Evolutionary conservation across 2,888 invertebrate species (phyloP).

Genomic region (Griposia aprilina): DNA sequence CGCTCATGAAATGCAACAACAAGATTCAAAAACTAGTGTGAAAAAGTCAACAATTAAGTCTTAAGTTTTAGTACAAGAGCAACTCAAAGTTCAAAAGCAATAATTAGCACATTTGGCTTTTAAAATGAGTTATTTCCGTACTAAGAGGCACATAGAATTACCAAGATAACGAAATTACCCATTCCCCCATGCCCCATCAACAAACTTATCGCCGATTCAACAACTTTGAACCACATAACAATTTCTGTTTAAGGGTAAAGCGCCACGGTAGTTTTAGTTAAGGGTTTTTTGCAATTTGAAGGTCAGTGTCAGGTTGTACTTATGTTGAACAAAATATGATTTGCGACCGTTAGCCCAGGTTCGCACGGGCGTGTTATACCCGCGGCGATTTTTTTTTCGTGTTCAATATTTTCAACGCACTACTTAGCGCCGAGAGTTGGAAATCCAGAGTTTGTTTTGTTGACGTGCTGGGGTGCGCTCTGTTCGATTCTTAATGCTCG

Average conservation of each 20-base stretch:
- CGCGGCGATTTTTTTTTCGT: too few species aligned
- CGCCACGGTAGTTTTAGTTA: too few species aligned
- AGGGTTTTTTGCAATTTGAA: too few species aligned
- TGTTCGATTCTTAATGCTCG: too few species aligned
- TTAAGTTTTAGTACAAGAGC: constrained; percentile 5
- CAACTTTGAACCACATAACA: constrained; percentile 55
- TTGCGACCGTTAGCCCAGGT: too few species aligned
- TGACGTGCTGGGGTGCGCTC: too few species aligned
- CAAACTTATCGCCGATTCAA: constrained; percentile 41
- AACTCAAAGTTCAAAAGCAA: constrained; percentile 5
- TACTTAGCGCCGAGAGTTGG: too few species aligned
- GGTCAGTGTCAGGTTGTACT: too few species aligned
- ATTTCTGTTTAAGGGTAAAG: constrained; percentile 1
- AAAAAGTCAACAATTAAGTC: constrained; percentile 7
- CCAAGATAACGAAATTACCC: constrained; percentile 60
- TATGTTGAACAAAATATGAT: too few species aligned
- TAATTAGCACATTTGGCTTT: constrained; percentile 17
- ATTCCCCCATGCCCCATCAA: constrained; percentile 52
- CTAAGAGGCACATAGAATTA: constrained; percentile 24
- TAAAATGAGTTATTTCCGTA: background rate
- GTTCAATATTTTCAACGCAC: too few species aligned
- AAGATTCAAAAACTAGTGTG: constrained; percentile 5
- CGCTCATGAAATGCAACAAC: background rate
- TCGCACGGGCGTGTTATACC: too few species aligned
- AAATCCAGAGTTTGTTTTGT: too few species aligned